Conservation (phyloP, 1,140 invertebrate species). For the Drosophila equinoxialis region DNA sequence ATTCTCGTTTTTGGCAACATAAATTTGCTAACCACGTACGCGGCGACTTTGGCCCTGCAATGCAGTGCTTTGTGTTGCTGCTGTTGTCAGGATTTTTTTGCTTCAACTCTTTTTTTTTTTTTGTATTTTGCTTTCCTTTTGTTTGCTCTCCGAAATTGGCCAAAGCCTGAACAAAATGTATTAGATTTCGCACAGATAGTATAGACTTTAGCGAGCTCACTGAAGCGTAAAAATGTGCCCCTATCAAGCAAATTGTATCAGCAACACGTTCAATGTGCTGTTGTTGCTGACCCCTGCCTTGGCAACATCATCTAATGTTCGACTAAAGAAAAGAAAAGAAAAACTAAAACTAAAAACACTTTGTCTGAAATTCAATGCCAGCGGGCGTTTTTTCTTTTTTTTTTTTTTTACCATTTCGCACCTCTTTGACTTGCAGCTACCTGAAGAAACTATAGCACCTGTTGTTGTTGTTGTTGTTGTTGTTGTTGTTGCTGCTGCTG, state of each 20-base stretch:
- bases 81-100: slow-evolving; percentile 61
- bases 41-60: slow-evolving; percentile 64
- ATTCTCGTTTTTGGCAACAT: slow-evolving; percentile 53
- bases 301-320: slow-evolving; percentile 76
- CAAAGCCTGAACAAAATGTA: slow-evolving; percentile 73
- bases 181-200: slow-evolving; percentile 78
- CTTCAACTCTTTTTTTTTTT: slow-evolving; percentile 27
- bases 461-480: slow-evolving; percentile 43
- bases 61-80: slow-evolving; percentile 68
- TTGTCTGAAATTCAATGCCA: slow-evolving; percentile 81
- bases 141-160: slow-evolving; percentile 54
- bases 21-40: slow-evolving; percentile 78
- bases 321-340: not conserved
- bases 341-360: slow-evolving; percentile 63
- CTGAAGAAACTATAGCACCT: slow-evolving; percentile 55
- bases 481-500: slow-evolving; percentile 34
- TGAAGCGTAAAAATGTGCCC: slow-evolving; percentile 78
- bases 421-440: slow-evolving; percentile 76
- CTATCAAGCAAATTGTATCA: slow-evolving; percentile 81
- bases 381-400: slow-evolving; percentile 55
- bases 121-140: slow-evolving; percentile 21
- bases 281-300: slow-evolving; percentile 59
- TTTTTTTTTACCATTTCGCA: slow-evolving; percentile 62
- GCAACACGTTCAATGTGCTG: slow-evolving; percentile 65
- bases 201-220: slow-evolving; percentile 50